phyloP scores from a whole-genome alignment of 1,140 invertebrate genomes.

The Bombus polaris region DNA sequence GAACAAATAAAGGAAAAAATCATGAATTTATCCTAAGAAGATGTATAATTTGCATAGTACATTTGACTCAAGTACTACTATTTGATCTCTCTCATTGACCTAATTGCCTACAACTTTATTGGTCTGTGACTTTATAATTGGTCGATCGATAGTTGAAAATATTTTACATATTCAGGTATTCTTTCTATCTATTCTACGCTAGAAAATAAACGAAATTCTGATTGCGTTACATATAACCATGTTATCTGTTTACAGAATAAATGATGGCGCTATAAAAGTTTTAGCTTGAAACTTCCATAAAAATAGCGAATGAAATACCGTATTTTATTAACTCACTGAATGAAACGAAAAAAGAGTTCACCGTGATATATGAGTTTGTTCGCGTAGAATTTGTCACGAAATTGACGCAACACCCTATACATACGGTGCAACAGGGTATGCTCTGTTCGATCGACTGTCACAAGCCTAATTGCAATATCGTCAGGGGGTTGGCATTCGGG shows the following conservation, averaged over 20 bases:
- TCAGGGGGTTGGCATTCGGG: conserved; percentile 56
- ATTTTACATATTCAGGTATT: neutral
- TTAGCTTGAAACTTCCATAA: neutral
- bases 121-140: neutral
- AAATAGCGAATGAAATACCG: neutral
- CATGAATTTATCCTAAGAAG: neutral
- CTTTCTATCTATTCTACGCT: no score
- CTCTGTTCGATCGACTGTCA: conserved; percentile 63
- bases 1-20: neutral
- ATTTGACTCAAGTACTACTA: neutral
- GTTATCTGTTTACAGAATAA: no score
- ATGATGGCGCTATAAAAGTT: no score
- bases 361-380: neutral
- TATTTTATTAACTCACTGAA: neutral
- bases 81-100: neutral
- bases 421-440: conserved; percentile 35
- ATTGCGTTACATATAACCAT: no score
- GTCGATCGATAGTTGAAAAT: neutral
- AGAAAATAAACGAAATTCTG: no score
- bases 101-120: neutral
- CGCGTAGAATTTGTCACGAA: neutral
- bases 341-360: neutral
- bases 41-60: neutral
- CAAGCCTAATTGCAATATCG: conserved; percentile 71
- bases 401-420: conserved; percentile 20